A percentile compares a stretch with the other conserved stretches of the same genome.
phyloP scores from a whole-genome alignment of 2,888 invertebrate genomes.

The Agrotis segetum region DNA sequence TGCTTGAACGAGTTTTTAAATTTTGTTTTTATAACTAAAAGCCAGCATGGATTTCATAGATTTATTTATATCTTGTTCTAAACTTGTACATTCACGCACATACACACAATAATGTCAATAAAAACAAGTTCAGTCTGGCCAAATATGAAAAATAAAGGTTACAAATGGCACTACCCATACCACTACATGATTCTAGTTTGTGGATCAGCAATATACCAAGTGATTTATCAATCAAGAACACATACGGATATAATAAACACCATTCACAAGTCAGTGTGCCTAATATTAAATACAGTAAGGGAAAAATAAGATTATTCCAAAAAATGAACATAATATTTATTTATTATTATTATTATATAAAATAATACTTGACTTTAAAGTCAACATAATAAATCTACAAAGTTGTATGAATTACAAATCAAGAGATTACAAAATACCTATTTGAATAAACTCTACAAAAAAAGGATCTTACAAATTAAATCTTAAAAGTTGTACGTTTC shows the following conservation, averaged over 20 bases:
- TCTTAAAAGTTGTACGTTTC: slow-evolving; percentile 88
- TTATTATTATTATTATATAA: slow-evolving; percentile 89
- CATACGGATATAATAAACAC: slow-evolving; percentile 45
- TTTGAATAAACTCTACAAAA: slow-evolving; percentile 87
- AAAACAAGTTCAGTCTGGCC: slow-evolving; percentile 76
- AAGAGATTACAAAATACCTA: slow-evolving; percentile 90
- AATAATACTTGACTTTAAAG: slow-evolving; percentile 87
- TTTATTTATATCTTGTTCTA: slow-evolving; percentile 86
- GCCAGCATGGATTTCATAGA: slow-evolving; percentile 67
- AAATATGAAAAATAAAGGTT: slow-evolving; percentile 67
- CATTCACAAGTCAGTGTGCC: slow-evolving; percentile 48
- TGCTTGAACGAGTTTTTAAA: no score
- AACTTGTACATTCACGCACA: slow-evolving; percentile 90
- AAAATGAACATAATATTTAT: slow-evolving; percentile 84
- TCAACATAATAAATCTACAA: slow-evolving; percentile 85
- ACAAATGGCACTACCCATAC: slow-evolving; percentile 78
- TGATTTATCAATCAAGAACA: slow-evolving; percentile 44
- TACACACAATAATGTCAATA: slow-evolving; percentile 85
- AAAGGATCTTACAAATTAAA: slow-evolving; percentile 87
- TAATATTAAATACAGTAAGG: slow-evolving; percentile 61
- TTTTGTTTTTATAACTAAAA: slow-evolving; percentile 21
- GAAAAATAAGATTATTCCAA: slow-evolving; percentile 76
- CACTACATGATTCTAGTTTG: slow-evolving; percentile 64
- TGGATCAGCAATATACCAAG: slow-evolving; percentile 63
- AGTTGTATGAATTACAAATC: slow-evolving; percentile 83